Evolutionary conservation across 2,888 invertebrate genomes (phyloP).

Genomic region (Brachylomia viminalis): DNA sequence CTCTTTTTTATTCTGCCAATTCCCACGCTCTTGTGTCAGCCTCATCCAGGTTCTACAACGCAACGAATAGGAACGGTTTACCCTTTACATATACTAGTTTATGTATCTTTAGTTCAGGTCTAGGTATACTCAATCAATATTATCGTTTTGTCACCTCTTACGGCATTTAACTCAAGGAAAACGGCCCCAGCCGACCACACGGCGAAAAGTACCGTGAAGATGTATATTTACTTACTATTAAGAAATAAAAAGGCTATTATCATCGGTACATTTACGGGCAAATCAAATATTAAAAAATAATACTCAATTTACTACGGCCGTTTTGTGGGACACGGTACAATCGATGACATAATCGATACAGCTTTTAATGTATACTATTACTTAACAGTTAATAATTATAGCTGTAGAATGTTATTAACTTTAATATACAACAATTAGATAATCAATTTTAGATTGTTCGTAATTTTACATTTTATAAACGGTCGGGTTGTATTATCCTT

Average conservation of each 20-base stretch:
- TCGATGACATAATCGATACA: conserved; percentile 41
- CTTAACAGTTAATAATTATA: neutral
- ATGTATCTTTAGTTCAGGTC: too few relatives aligned
- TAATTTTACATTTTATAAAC: conserved; percentile 4
- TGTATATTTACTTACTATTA: conserved; percentile 58
- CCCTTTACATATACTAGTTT: too few relatives aligned
- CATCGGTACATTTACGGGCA: conserved; percentile 70
- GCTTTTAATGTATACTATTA: neutral
- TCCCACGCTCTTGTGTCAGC: too few relatives aligned
- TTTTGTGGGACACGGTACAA: conserved; percentile 69
- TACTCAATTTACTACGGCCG: conserved; percentile 70
- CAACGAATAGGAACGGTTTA: too few relatives aligned
- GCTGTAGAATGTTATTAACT: neutral
- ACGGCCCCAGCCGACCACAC: neutral
- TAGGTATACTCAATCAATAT: neutral
- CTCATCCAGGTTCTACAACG: too few relatives aligned
- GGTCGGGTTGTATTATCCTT: conserved; percentile 20
- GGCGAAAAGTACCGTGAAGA: conserved; percentile 45
- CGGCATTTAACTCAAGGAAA: conserved; percentile 3
- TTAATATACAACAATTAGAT: neutral
- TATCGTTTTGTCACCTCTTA: neutral
- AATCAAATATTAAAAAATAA: conserved; percentile 77
- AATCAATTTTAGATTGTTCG: conserved; percentile 2
- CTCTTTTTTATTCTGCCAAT: too few relatives aligned
- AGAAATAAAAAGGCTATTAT: conserved; percentile 72